Evolutionary conservation across 2,888 invertebrate genomes (phyloP).

Genomic region (Drosophila lacicola): DNA sequence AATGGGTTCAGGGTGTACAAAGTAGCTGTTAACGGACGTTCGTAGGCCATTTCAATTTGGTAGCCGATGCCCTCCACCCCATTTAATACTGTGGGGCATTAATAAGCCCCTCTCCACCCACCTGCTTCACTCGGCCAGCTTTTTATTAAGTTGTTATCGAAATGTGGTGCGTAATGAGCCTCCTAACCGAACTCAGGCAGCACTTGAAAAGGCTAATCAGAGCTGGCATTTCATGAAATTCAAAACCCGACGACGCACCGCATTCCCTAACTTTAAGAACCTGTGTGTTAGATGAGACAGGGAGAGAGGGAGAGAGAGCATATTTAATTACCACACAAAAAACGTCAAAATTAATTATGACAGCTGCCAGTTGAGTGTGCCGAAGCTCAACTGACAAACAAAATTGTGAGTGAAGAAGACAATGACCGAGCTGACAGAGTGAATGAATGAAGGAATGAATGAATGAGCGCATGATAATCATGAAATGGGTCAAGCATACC

Average conservation of each 20-base stretch:
- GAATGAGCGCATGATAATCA: conserved; percentile 55
- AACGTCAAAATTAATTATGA: conserved; percentile 85
- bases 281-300: conserved; percentile 21
- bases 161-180: conserved; percentile 43
- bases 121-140: neutral
- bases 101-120: neutral
- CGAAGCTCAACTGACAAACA: conserved; percentile 58
- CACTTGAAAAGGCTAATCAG: conserved; percentile 67
- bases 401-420: conserved; percentile 31
- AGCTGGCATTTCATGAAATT: conserved; percentile 66
- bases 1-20: conserved; percentile 11
- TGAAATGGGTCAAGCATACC: conserved; percentile 76
- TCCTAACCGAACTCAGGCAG: conserved; percentile 39
- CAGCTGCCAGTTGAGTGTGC: conserved; percentile 84
- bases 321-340: conserved; percentile 83
- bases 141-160: conserved; percentile 20
- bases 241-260: conserved; percentile 45
- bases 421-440: conserved; percentile 49
- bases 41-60: conserved; percentile 71
- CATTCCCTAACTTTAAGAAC: conserved; percentile 48
- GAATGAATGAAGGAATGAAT: conserved; percentile 32
- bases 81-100: conserved; percentile 9
- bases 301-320: conserved; percentile 46
- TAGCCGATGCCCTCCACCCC: conserved; percentile 27
- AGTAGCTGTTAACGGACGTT: conserved; percentile 62